Evolutionary conservation across 2,888 invertebrate species (phyloP).

Genomic region (Eupithecia insigniata): DNA sequence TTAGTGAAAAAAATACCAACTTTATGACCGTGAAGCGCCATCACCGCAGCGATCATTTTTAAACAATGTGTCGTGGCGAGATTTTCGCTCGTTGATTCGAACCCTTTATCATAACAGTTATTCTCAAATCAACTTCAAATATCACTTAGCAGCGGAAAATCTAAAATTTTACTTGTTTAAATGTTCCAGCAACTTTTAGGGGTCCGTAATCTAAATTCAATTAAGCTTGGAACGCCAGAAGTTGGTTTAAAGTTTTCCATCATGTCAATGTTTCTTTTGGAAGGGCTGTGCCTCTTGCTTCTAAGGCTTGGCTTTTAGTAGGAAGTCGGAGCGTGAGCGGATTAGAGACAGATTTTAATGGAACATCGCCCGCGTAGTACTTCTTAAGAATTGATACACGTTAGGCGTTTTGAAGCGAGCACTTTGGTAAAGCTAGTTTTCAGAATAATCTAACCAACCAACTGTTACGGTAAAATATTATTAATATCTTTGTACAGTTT

Average conservation of each 20-base stretch:
- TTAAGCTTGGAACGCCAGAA: constrained; percentile 20
- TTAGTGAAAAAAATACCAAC: too few species aligned
- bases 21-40: too few species aligned
- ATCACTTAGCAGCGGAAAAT: constrained; percentile 19
- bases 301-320: not conserved
- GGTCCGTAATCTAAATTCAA: constrained; percentile 31
- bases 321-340: not conserved
- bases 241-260: constrained; percentile 7
- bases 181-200: constrained; percentile 25
- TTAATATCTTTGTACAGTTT: too few species aligned
- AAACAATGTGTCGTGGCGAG: too few species aligned
- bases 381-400: too few species aligned
- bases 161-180: constrained; percentile 26
- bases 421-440: too few species aligned
- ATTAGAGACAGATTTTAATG: not conserved
- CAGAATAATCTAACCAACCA: too few species aligned
- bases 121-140: constrained; percentile 14
- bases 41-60: not conserved
- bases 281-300: not conserved
- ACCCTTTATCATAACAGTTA: not conserved
- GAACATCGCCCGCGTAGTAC: too few species aligned
- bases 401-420: too few species aligned
- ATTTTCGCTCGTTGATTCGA: not conserved
- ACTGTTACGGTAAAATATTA: too few species aligned
- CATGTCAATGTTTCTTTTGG: constrained; percentile 12